These are phyloP conservation scores for Lamellibrachia luymesi DNA, from an alignment of 1,140 invertebrate species.

Conservation along the genomic window DNA sequence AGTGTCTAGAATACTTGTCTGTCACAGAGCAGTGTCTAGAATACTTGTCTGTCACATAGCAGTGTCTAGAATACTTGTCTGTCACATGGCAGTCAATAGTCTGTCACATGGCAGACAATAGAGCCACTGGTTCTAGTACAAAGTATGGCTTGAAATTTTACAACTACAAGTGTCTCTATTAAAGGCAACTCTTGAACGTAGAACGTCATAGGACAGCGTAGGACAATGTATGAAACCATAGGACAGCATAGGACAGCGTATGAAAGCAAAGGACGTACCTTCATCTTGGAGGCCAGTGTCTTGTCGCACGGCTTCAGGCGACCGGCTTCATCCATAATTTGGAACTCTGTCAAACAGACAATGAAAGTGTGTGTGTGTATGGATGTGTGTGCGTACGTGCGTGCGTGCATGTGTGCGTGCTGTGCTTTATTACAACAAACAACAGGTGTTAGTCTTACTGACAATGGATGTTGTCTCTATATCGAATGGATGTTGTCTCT, in stretches of 20 bases:
- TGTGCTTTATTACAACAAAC: too few relatives aligned
- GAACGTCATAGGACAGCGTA: neutral
- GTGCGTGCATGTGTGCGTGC: too few relatives aligned
- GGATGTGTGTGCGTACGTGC: neutral
- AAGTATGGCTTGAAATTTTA: neutral
- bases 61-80: too few relatives aligned
- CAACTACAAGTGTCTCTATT: neutral
- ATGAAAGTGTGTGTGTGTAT: neutral
- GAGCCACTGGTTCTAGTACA: neutral
- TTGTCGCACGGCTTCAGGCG: conserved; percentile 3
- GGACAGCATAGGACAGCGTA: neutral
- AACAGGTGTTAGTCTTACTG: too few relatives aligned
- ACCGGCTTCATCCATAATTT: conserved; percentile 14
- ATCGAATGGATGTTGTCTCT: too few relatives aligned
- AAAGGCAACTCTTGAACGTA: neutral
- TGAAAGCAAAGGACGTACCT: conserved; percentile 3
- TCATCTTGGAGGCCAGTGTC: conserved; percentile 9
- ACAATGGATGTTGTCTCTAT: too few relatives aligned
- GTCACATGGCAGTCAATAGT: too few relatives aligned
- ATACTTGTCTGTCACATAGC: too few relatives aligned
- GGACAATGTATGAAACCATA: too few relatives aligned
- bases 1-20: too few relatives aligned
- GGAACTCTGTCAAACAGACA: neutral
- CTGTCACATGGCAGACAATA: too few relatives aligned
- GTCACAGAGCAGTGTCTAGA: too few relatives aligned